Conservation (phyloP, 2,888 invertebrate genomes). For the Spodoptera picta region DNA sequence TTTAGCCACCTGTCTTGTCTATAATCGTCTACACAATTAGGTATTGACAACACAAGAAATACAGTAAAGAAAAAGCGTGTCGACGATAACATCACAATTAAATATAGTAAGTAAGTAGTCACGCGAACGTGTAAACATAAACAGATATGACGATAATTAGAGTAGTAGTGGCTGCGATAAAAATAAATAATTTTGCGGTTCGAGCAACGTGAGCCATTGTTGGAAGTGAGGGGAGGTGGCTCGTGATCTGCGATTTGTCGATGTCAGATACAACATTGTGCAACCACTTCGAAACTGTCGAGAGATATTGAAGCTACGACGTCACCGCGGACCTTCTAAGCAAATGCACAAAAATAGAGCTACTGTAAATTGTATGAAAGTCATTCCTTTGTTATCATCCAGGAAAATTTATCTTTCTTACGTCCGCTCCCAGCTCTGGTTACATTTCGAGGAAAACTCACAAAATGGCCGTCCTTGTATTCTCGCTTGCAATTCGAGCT, state of each 20-base stretch:
- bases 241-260: conserved; percentile 15
- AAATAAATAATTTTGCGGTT: conserved; percentile 35
- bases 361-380: background rate
- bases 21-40: background rate
- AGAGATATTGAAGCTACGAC: conserved; percentile 16
- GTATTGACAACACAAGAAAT: conserved; percentile 1
- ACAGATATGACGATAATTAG: conserved; percentile 46
- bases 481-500: conserved; percentile 3
- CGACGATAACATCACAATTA: conserved; percentile 39
- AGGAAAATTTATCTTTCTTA: conserved; percentile 11
- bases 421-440: conserved; percentile 1
- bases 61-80: conserved; percentile 15
- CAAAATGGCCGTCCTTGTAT: conserved; percentile 4
- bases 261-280: conserved; percentile 24
- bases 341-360: background rate
- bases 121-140: conserved; percentile 49
- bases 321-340: conserved; percentile 6
- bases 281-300: conserved; percentile 15
- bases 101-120: conserved; percentile 40
- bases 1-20: no score
- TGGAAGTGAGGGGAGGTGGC: conserved; percentile 12
- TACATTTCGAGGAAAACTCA: conserved; percentile 6
- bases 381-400: background rate
- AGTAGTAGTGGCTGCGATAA: conserved; percentile 34
- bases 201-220: conserved; percentile 12